Conservation (phyloP, 2,797 vertebrate genomes). For the Rhinophrynus dorsalis region DNA sequence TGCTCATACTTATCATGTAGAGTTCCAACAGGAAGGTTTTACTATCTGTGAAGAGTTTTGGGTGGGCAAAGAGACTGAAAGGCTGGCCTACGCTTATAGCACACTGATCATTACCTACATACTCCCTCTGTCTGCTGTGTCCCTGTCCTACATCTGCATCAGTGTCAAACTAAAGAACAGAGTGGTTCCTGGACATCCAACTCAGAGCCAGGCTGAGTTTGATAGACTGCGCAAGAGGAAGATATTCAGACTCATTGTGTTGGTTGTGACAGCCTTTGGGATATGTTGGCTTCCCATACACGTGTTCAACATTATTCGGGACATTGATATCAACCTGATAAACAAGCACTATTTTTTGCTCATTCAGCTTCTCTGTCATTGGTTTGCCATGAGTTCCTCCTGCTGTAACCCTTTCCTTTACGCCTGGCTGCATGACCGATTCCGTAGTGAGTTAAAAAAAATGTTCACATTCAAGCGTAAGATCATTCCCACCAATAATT, state of each 20-base stretch:
- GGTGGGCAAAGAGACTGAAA: slow-evolving; percentile 76
- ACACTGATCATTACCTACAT: slow-evolving; percentile 84
- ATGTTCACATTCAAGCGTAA: slow-evolving; percentile 75
- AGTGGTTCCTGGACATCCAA: slow-evolving; percentile 80
- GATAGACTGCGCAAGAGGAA: slow-evolving; percentile 81
- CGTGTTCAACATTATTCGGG: slow-evolving; percentile 83
- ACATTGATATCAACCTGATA: slow-evolving; percentile 82
- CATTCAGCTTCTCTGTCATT: slow-evolving; percentile 84
- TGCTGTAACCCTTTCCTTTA: slow-evolving; percentile 89
- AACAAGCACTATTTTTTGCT: slow-evolving; percentile 84
- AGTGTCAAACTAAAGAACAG: slow-evolving; percentile 82
- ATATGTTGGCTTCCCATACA: slow-evolving; percentile 88
- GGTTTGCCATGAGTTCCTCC: slow-evolving; percentile 86
- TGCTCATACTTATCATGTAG: slow-evolving; percentile 85
- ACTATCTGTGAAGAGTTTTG: slow-evolving; percentile 89
- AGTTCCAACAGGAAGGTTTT: slow-evolving; percentile 81
- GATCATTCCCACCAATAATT: slow-evolving; percentile 74
- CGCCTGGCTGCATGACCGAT: slow-evolving; percentile 85
- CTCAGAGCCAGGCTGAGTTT: slow-evolving; percentile 76
- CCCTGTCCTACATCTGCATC: slow-evolving; percentile 84
- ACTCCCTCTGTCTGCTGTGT: slow-evolving; percentile 81
- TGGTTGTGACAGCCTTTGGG: slow-evolving; percentile 82
- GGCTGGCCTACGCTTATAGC: slow-evolving; percentile 81
- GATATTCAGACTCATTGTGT: slow-evolving; percentile 79
- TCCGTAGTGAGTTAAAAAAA: slow-evolving; percentile 77